Evolutionary conservation across 2,113 vertebrate genomes (phyloP).

Genomic region (Hystrix cristata): DNA sequence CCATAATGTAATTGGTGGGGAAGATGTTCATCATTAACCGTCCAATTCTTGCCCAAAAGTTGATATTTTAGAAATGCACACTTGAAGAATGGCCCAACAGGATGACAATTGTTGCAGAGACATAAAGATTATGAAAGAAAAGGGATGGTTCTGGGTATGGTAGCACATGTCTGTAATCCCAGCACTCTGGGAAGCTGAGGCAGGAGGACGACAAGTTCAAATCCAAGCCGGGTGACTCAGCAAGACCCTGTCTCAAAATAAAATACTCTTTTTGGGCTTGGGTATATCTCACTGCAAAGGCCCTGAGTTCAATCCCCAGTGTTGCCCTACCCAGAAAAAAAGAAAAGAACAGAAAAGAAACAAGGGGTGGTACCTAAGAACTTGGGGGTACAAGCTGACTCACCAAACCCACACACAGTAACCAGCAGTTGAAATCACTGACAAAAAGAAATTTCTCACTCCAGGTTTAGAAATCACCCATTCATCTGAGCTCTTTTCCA

Average conservation of each 20-base stretch:
- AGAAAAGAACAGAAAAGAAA: background rate
- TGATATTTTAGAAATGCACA: background rate
- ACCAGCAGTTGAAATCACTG: background rate
- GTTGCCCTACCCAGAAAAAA: background rate
- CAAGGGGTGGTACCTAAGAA: background rate
- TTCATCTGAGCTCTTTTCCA: conserved; percentile 7
- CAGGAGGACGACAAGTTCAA: background rate
- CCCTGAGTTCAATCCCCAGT: background rate
- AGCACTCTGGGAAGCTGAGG: background rate
- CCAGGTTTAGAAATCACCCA: background rate
- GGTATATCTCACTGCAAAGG: background rate
- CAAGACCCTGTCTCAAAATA: background rate
- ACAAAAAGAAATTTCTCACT: background rate
- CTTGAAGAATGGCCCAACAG: background rate
- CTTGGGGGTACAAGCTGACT: background rate
- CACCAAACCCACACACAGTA: background rate
- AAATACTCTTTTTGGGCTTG: background rate
- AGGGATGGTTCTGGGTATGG: background rate
- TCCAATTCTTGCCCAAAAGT: background rate
- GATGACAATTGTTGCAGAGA: background rate
- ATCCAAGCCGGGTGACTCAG: background rate
- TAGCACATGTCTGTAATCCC: background rate
- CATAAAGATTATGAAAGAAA: background rate
- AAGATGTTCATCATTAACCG: background rate
- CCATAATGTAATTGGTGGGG: background rate